Percentiles rank a stretch among this genome's conserved stretches.
phyloP scores from a whole-genome alignment of 1,140 invertebrate species.

The Drosophila ficusphila region DNA sequence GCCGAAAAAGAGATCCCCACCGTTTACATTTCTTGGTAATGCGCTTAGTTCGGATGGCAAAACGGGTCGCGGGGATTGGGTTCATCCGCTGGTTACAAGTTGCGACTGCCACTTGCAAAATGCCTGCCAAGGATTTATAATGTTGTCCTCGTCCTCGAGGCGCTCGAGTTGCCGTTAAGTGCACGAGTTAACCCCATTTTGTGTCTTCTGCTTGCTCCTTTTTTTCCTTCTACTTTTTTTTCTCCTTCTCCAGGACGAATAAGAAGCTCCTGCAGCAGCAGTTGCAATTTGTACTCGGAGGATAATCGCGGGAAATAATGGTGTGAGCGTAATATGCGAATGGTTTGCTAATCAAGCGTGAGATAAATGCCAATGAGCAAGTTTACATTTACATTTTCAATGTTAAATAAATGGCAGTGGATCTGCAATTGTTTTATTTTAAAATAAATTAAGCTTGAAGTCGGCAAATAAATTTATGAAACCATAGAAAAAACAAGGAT shows the following conservation, averaged over 20 bases:
- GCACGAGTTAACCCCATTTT: conserved; percentile 80
- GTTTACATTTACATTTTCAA: background rate
- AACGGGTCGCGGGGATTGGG: background rate
- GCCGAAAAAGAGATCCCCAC: conserved; percentile 28
- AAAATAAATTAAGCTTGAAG: background rate
- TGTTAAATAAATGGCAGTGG: background rate
- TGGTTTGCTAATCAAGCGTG: conserved; percentile 35
- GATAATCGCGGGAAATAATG: conserved; percentile 32
- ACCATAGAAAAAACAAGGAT: background rate
- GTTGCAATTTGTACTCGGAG: conserved; percentile 13
- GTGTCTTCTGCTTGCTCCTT: conserved; percentile 26
- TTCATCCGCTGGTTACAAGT: conserved; percentile 41
- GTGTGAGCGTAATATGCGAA: conserved; percentile 20
- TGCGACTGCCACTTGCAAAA: conserved; percentile 76
- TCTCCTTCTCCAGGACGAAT: background rate
- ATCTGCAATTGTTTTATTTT: background rate
- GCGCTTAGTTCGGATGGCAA: conserved; percentile 34
- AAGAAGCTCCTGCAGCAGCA: conserved; percentile 3
- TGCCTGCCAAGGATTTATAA: conserved; percentile 79
- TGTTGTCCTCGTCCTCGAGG: conserved; percentile 77
- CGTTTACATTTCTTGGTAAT: conserved; percentile 43
- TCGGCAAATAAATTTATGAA: background rate
- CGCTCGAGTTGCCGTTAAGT: conserved; percentile 76
- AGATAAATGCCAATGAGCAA: conserved; percentile 1
- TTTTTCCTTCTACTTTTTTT: background rate